Percentiles rank a stretch among this genome's conserved stretches.
phyloP scores from a whole-genome alignment of 1,140 invertebrate species.

The Dermatophagoides farinae region DNA sequence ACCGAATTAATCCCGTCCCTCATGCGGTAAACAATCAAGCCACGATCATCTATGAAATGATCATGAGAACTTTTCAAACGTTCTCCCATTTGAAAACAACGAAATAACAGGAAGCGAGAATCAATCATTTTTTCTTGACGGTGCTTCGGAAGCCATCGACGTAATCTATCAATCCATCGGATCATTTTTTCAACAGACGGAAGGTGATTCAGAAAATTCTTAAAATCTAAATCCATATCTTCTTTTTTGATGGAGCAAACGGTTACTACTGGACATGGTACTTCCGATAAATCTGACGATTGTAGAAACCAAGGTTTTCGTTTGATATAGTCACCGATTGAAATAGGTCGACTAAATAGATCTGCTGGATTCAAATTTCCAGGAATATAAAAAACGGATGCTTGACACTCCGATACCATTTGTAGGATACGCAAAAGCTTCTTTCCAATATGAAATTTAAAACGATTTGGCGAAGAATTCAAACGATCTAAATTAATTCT shows the following conservation, averaged over 20 bases:
- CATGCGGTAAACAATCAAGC: background rate
- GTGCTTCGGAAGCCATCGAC: too few relatives aligned
- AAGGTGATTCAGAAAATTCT: background rate
- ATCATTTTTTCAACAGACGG: background rate
- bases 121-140: too few relatives aligned
- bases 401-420: background rate
- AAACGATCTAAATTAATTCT: too few relatives aligned
- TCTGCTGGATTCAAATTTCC: background rate
- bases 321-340: background rate
- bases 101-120: too few relatives aligned
- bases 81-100: too few relatives aligned
- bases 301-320: background rate
- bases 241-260: background rate
- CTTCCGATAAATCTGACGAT: background rate
- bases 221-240: background rate
- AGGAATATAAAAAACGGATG: background rate
- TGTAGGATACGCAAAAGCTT: background rate
- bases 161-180: too few relatives aligned
- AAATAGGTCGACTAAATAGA: background rate
- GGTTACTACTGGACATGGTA: background rate
- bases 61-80: too few relatives aligned
- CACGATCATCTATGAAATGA: background rate
- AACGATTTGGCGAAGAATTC: too few relatives aligned
- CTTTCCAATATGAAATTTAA: background rate
- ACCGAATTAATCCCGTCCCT: background rate